Evolutionary conservation across 2,797 vertebrate species (phyloP).

Genomic region (Anguilla obscura): DNA sequence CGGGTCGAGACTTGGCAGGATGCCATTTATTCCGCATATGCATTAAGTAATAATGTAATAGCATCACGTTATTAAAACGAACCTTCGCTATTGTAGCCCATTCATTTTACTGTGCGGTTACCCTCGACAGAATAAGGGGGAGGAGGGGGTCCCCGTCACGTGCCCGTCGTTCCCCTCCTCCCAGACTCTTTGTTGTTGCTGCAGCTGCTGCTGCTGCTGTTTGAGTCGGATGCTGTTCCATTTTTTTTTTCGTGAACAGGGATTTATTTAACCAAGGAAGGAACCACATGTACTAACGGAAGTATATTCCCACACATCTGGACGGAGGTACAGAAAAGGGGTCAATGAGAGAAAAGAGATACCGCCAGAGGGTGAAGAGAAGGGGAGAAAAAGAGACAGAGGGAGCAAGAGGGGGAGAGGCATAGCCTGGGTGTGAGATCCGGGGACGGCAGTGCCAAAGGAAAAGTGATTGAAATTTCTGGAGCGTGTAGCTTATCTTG

Average conservation of each 20-base stretch:
- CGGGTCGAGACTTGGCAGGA: too few relatives aligned
- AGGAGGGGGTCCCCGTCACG: slow-evolving; percentile 28
- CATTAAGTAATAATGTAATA: too few relatives aligned
- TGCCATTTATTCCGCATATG: too few relatives aligned
- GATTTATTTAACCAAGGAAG: slow-evolving; percentile 16
- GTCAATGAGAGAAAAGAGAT: slow-evolving; percentile 18
- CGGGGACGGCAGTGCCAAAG: slow-evolving; percentile 6
- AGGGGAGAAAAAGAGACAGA: not conserved
- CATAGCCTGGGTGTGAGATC: slow-evolving; percentile 20
- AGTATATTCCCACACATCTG: not conserved
- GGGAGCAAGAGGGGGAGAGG: not conserved
- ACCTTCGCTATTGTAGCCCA: not conserved
- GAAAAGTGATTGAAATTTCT: slow-evolving; percentile 33
- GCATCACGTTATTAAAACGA: not conserved
- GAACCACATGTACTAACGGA: not conserved
- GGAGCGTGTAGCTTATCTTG: slow-evolving; percentile 31
- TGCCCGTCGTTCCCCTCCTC: slow-evolving; percentile 15
- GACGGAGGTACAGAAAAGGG: slow-evolving; percentile 11
- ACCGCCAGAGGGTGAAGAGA: not conserved
- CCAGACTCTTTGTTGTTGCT: slow-evolving; percentile 44
- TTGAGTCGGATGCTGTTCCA: slow-evolving; percentile 14
- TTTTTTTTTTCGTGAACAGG: not conserved
- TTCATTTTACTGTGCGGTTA: not conserved
- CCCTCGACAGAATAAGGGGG: not conserved
- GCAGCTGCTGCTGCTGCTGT: slow-evolving; percentile 35